Evolutionary conservation across 2,797 vertebrate species (phyloP).

Genomic region (Enteromius paludinosus): DNA sequence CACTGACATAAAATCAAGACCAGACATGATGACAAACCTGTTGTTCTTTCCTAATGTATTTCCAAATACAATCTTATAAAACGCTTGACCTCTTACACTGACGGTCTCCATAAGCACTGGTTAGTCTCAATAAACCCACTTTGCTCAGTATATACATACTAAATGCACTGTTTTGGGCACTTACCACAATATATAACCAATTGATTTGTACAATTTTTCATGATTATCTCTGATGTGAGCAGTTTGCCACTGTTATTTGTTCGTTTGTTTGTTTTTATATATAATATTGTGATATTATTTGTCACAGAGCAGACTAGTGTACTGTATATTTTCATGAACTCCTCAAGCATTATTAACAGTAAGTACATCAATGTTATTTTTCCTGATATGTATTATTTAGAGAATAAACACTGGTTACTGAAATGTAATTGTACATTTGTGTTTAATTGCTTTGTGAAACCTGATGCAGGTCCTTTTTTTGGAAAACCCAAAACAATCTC

Average conservation of each 20-base stretch:
- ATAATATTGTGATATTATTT: slow-evolving; percentile 56
- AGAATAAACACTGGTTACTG: slow-evolving; percentile 69
- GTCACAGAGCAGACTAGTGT: slow-evolving; percentile 63
- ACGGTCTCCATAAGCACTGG: slow-evolving; percentile 64
- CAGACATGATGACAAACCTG: slow-evolving; percentile 7
- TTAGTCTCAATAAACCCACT: slow-evolving; percentile 59
- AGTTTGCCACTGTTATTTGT: slow-evolving; percentile 40
- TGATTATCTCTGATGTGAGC: slow-evolving; percentile 45
- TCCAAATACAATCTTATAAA: slow-evolving; percentile 42
- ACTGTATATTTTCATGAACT: slow-evolving; percentile 69
- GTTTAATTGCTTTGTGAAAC: slow-evolving; percentile 12
- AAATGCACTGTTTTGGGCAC: slow-evolving; percentile 64
- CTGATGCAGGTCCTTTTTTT: too few relatives aligned
- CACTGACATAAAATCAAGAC: slow-evolving; percentile 41
- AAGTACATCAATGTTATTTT: slow-evolving; percentile 63
- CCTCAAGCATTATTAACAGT: slow-evolving; percentile 63
- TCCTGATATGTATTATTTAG: slow-evolving; percentile 69
- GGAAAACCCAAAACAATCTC: too few relatives aligned
- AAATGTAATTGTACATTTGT: slow-evolving; percentile 46
- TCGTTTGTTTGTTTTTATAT: slow-evolving; percentile 34
- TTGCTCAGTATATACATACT: slow-evolving; percentile 53
- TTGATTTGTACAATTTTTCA: slow-evolving; percentile 48
- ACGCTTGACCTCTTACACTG: slow-evolving; percentile 62
- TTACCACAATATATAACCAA: slow-evolving; percentile 56
- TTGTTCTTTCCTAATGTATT: slow-evolving; percentile 29